Base-by-base conservation (phyloP, 2,797 vertebrate genomes). In the Spondyliosoma cantharus region DNA sequence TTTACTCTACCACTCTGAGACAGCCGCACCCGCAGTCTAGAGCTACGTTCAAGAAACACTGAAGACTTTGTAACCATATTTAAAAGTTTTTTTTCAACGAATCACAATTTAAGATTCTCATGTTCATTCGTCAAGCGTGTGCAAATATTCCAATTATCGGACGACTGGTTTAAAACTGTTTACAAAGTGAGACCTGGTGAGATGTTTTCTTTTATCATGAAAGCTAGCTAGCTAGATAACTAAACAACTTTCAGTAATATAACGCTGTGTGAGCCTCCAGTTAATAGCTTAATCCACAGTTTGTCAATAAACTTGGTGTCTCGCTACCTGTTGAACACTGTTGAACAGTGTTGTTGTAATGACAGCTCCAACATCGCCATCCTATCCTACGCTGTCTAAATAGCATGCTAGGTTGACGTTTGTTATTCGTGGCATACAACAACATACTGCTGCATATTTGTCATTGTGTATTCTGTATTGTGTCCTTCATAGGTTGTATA, bases 101-200 rank as follows among this genome's bases (percentile, higher is more conserved):
- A 6, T 20, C 53, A 0, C 11, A 5, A 1, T 43, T 0, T 0
- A 1, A 4, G 0, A 2, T 32, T 81, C 32, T 1, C 5, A 22
- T 7, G 15, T 27, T 11, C 11, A 0, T 3, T 57, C 15, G 8
- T 25, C 20, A 57, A 65, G 16, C 0, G 49, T 13, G 19, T 57
- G 25, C 1, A 71, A 60, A 58, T 11, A 71, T 80, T 70, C 46
- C 5, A 20, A 8, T 8, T 8, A 12, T 13, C 53, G 3, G 19
- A 29, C 20, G 19, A 11, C 42, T 48, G 22, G 46, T 72, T 74
- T 50, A 5, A 62, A 64, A 3, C 76, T 37, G 74, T 71, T 76
- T 61, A 71, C 71, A 81, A 62, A 87, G 22, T 50, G 29, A 85
- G n/a, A 27, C 54, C 52, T 7, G 87, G 89, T 93, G 78, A 92